Evolutionary conservation across 2,113 vertebrate species (phyloP).

Genomic region (Larimichthys crocea): DNA sequence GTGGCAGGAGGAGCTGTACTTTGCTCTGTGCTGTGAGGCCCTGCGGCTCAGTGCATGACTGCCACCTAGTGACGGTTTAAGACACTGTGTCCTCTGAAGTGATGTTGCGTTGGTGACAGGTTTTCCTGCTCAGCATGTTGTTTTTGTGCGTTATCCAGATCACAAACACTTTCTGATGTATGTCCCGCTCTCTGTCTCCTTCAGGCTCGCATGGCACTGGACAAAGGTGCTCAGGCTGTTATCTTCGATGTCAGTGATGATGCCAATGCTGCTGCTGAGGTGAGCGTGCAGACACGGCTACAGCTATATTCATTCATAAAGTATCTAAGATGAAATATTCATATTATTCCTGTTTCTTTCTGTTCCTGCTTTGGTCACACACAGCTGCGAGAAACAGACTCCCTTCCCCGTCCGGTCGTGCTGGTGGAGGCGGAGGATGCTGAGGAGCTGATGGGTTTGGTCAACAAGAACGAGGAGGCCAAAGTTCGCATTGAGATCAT

Average conservation of each 20-base stretch:
- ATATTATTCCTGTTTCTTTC: not conserved
- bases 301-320: not conserved
- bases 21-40: slow-evolving; percentile 2
- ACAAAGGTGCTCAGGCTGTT: slow-evolving; percentile 94
- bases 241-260: slow-evolving; percentile 97
- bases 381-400: slow-evolving; percentile 88
- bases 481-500: slow-evolving; percentile 92
- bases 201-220: slow-evolving; percentile 93
- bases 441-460: slow-evolving; percentile 92
- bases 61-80: slow-evolving; percentile 69
- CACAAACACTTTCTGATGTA: no score
- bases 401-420: slow-evolving; percentile 91
- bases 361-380: not conserved
- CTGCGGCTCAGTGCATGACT: slow-evolving; percentile 38
- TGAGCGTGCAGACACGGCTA: slow-evolving; percentile 70
- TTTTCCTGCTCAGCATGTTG: not conserved
- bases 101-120: not conserved
- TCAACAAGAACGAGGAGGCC: slow-evolving; percentile 97
- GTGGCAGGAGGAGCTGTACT: slow-evolving; percentile 23
- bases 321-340: not conserved
- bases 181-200: slow-evolving; percentile 42
- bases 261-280: slow-evolving; percentile 89
- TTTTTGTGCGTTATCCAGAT: no score
- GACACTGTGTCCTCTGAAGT: not conserved
- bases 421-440: slow-evolving; percentile 90